Evolutionary conservation across 2,113 vertebrate species (phyloP).

Genomic region (Mungos mungo): DNA sequence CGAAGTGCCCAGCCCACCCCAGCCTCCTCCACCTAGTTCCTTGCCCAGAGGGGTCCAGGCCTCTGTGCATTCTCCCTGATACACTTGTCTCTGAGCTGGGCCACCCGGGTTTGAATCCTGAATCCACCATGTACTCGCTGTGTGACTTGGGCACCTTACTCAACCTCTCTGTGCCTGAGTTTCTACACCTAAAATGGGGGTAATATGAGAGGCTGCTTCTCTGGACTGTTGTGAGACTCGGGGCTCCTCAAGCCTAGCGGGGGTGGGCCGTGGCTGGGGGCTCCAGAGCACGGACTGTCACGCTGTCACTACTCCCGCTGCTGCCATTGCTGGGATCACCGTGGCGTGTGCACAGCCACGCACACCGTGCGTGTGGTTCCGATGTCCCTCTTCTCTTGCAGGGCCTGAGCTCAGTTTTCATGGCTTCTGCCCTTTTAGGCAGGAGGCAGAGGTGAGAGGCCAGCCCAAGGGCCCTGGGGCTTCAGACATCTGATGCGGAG

Average conservation of each 20-base stretch:
- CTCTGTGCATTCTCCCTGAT: background rate
- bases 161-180: background rate
- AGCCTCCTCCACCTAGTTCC: background rate
- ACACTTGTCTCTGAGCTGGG: background rate
- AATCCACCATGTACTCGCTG: background rate
- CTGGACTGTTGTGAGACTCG: background rate
- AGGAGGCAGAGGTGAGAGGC: slow-evolving; percentile 1
- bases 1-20: background rate
- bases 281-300: accelerated
- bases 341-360: accelerated
- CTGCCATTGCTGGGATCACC: accelerated
- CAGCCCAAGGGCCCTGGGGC: background rate
- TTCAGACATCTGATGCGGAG: background rate
- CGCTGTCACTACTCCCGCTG: accelerated
- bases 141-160: background rate
- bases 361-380: accelerated
- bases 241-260: background rate
- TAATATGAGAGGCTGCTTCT: background rate
- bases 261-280: background rate
- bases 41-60: too few relatives aligned
- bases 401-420: background rate
- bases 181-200: background rate
- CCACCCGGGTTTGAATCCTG: background rate
- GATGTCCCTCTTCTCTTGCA: background rate
- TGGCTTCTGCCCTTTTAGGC: background rate